Conservation (phyloP, 35 echinoderm and acorn worm genomes). For the Ophiothrix spiculata region DNA sequence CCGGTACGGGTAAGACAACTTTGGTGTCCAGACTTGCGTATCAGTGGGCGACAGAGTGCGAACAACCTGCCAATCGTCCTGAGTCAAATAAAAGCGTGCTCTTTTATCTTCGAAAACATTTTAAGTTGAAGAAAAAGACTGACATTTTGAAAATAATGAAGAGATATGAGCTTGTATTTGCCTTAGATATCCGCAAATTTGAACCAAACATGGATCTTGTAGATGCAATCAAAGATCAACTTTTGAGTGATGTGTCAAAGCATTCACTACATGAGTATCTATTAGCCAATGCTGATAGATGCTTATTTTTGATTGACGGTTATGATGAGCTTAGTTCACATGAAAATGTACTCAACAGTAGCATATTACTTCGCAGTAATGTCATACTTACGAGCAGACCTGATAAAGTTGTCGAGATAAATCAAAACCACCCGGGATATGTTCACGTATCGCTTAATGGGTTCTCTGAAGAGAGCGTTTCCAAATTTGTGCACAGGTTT, state of each 20-base stretch:
- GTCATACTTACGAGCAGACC: neutral
- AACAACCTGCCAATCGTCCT: too few relatives aligned
- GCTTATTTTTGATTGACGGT: neutral
- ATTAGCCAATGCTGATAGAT: neutral
- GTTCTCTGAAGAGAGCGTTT: neutral
- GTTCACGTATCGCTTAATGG: neutral
- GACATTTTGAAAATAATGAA: too few relatives aligned
- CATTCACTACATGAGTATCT: neutral
- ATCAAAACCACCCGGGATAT: neutral
- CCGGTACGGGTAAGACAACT: neutral
- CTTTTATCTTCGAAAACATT: too few relatives aligned
- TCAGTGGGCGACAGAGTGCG: neutral
- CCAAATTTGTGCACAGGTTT: neutral
- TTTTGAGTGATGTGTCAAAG: neutral
- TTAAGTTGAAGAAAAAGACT: too few relatives aligned
- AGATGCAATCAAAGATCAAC: neutral
- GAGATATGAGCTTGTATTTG: neutral
- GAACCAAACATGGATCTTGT: neutral
- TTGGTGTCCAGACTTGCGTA: neutral
- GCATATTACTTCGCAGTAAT: neutral
- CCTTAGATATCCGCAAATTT: neutral
- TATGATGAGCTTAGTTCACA: neutral
- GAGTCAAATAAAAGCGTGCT: too few relatives aligned
- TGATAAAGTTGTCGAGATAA: neutral
- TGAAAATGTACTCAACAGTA: neutral